Percentiles rank a stretch among this genome's conserved stretches.
phyloP scores from a whole-genome alignment of 1,140 invertebrate species.

The Melipona quadrifasciata region DNA sequence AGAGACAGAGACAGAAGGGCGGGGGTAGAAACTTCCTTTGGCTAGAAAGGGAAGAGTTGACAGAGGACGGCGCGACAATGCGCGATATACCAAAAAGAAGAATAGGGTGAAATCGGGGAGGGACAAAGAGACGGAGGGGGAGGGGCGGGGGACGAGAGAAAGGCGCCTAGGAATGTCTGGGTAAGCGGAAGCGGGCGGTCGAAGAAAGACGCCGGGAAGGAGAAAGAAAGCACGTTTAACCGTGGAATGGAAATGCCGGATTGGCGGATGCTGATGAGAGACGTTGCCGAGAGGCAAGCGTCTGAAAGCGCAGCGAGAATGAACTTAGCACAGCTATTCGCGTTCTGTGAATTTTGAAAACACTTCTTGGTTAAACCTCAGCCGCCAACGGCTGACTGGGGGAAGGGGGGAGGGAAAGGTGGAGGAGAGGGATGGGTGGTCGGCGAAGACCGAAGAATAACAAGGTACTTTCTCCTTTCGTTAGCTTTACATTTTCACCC shows the following conservation, averaged over 20 bases:
- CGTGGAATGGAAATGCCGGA: slow-evolving; percentile 62
- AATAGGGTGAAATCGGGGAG: background rate
- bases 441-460: slow-evolving; percentile 58
- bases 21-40: too few relatives aligned
- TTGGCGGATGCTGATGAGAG: slow-evolving; percentile 56
- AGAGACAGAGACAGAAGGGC: background rate
- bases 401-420: too few relatives aligned
- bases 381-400: background rate
- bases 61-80: background rate
- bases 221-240: slow-evolving; percentile 44
- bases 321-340: slow-evolving; percentile 45
- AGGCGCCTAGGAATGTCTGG: slow-evolving; percentile 37
- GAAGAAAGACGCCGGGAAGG: background rate
- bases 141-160: background rate
- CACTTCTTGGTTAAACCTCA: slow-evolving; percentile 41
- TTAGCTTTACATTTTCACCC: slow-evolving; percentile 36
- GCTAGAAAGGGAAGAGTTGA: background rate
- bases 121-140: background rate
- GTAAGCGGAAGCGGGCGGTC: slow-evolving; percentile 14
- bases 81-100: slow-evolving; percentile 30
- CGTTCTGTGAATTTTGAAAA: slow-evolving; percentile 57
- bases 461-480: slow-evolving; percentile 25
- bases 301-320: slow-evolving; percentile 45
- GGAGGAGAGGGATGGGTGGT: background rate
- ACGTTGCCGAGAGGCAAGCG: background rate